Percentiles rank a stretch among this genome's conserved stretches.
Evolutionary conservation across 2,888 invertebrate genomes (phyloP).

Genomic region (Diarsia brunnea): DNA sequence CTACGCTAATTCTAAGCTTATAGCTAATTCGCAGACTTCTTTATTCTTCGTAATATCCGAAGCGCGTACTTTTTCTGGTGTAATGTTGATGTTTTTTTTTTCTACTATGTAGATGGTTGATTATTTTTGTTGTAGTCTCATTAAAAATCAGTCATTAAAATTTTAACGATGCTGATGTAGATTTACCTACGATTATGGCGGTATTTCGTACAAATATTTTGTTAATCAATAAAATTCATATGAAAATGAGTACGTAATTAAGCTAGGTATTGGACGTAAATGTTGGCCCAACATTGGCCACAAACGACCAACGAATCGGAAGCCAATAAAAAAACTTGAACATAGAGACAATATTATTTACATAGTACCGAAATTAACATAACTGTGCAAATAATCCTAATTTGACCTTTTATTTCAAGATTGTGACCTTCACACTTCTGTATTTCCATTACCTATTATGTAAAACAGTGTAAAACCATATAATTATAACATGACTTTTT

Average conservation of each 20-base stretch:
- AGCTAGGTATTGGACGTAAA: not conserved
- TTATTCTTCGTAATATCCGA: not conserved
- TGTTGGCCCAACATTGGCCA: conserved; percentile 23
- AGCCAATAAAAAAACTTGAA: conserved; percentile 1
- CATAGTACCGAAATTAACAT: conserved; percentile 30
- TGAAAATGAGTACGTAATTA: not conserved
- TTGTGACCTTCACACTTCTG: conserved; percentile 4
- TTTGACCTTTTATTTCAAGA: conserved; percentile 30
- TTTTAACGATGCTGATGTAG: not conserved
- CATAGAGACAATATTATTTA: conserved; percentile 5
- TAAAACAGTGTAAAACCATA: too few relatives aligned
- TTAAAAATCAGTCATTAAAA: not conserved
- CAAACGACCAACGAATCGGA: not conserved
- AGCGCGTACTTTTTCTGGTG: not conserved
- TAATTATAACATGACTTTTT: too few relatives aligned
- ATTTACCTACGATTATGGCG: too few relatives aligned
- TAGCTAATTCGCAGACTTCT: not conserved
- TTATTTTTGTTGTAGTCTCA: not conserved
- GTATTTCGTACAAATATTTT: not conserved
- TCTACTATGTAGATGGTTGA: not conserved
- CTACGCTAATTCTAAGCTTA: too few relatives aligned
- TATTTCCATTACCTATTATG: not conserved
- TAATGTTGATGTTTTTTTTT: not conserved
- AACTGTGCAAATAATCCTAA: conserved; percentile 39
- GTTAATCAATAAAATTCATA: not conserved